Evolutionary conservation across 1,140 invertebrate species (phyloP), one percentile per base, ranked within the genome.

Genomic region (Cylas formicarius): DNA sequence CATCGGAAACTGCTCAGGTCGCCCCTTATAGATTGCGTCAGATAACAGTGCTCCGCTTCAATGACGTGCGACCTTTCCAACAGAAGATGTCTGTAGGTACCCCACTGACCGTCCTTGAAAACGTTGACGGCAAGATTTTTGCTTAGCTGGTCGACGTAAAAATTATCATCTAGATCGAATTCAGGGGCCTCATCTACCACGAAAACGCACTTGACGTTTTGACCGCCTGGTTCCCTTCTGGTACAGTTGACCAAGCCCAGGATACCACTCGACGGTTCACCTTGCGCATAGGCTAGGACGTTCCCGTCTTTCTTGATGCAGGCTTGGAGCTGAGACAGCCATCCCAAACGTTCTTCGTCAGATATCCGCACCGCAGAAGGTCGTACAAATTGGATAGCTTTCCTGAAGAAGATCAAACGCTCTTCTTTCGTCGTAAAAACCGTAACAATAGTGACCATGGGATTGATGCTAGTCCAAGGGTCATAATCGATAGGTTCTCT

Each of bases 1-100:
- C 93, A 97, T 7, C 66, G 75, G 2, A 97, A 61, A 22, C 84
- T 84, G 0, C 82, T 84, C n/a, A 97, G 67, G 64, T 97, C 92
- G 32, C 91, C 90, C 50, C 82, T 75, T 6, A 81, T 81, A 2
- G 75, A 47, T 0, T 85, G 78, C 65, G 92, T 89, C 0, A 85
- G 77, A 62, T 77, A 91, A 0, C 78, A 82, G 67, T 95, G 84
- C 32, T 72, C 57, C 0, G 70, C 68, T 21, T 56, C 61, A 9
- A 70, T 61, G 3, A 67, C 66, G 22, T 64, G 48, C 3, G 65
- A 11, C n/a, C 44, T 10, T 26, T 49, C 37, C 17, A 59, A 10
- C 4, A 41, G 19, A 5, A 62, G 45, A 48, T 62, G 58, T 13
- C 57, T 42, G 49, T 82, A 80, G 23, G 74, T 77, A 9, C 82